Percentiles rank a stretch among this genome's conserved stretches.
These are phyloP conservation scores for Pinctada fucata DNA, from an alignment of 2,888 invertebrate genomes.

Conservation along the genomic window DNA sequence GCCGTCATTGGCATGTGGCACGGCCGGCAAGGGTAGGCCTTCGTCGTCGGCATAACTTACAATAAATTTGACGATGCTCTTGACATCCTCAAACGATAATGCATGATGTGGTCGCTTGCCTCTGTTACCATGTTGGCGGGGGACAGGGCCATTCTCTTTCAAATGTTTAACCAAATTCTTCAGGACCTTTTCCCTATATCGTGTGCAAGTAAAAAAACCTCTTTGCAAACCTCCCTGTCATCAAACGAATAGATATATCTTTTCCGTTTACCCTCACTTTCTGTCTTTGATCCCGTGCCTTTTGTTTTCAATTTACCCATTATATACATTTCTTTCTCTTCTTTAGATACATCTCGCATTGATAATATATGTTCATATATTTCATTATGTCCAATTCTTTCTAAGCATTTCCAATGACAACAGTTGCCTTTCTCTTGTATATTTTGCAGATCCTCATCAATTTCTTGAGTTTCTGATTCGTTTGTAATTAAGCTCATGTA, in stretches of 20 bases:
- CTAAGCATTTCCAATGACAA: slow-evolving; percentile 5
- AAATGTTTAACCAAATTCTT: not conserved
- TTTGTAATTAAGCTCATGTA: no score
- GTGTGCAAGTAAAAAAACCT: not conserved
- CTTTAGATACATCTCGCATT: slow-evolving; percentile 1
- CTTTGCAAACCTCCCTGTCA: not conserved
- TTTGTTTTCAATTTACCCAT: slow-evolving; percentile 1
- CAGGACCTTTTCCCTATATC: not conserved
- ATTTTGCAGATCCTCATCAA: not conserved
- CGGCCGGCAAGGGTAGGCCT: slow-evolving; percentile 20
- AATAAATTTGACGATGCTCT: slow-evolving; percentile 17
- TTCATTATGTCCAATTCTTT: not conserved
- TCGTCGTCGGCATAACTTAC: slow-evolving; percentile 18
- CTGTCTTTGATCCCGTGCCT: not conserved
- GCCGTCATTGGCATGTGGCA: slow-evolving; percentile 8
- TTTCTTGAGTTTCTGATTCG: no score
- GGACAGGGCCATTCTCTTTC: not conserved
- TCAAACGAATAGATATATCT: not conserved
- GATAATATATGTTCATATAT: not conserved
- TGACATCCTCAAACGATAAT: slow-evolving; percentile 6
- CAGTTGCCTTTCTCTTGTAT: not conserved
- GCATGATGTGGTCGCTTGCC: slow-evolving; percentile 24
- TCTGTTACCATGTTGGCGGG: slow-evolving; percentile 7
- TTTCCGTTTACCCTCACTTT: slow-evolving; percentile 2
- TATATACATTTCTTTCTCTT: slow-evolving; percentile 9